Evolutionary conservation across 2,888 invertebrate species (phyloP), one percentile per base, ranked within the genome.

Genomic region (Drosophila rellima): DNA sequence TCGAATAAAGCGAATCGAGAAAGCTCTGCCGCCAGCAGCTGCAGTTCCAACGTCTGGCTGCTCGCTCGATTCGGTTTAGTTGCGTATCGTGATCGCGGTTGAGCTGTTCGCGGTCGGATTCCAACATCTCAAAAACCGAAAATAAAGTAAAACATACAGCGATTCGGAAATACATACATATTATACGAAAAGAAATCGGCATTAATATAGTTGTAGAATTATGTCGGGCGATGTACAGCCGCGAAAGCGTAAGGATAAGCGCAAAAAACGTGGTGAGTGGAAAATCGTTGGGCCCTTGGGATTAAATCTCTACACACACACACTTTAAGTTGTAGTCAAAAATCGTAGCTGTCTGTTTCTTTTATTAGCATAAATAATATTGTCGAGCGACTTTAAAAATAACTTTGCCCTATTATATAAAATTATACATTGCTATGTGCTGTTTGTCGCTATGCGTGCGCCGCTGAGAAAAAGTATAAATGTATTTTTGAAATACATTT

Each of bases 161-260:
- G 61, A 57, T 51, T 26, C 55, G 51, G 15, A 57, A 60, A 61
- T 47, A 10, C 18, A 61, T 47, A 10, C 18, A 15, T 47, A 56
- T 66, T 59, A 69, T 31, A 61, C 57, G 40, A 11, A 45, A 29
- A 33, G 7, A 70, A 59, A 80, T 80, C 80, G 65, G 52, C 65
- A 56, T 20, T 50, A 60, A 63, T 40, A 26, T 45, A 55, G 20
- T 17, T 31, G 55, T 23, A 31, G 42, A 26, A 94, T 92, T 93
- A 97, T 97, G 97, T 97, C 96, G 92, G 96, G 96, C 88, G 97
- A 97, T 93, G 96, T 96, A 88, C 97, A 97, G 93, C 96, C 96
- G 91, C 95, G 96, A 91, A 97, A 96, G 93, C 95, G 97, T 87
- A 96, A 96, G 93, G 96, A 97, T 92, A 97, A 96, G 93, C 96